Base-by-base conservation (phyloP, 1,140 invertebrate genomes). In the Dryas iulia region DNA sequence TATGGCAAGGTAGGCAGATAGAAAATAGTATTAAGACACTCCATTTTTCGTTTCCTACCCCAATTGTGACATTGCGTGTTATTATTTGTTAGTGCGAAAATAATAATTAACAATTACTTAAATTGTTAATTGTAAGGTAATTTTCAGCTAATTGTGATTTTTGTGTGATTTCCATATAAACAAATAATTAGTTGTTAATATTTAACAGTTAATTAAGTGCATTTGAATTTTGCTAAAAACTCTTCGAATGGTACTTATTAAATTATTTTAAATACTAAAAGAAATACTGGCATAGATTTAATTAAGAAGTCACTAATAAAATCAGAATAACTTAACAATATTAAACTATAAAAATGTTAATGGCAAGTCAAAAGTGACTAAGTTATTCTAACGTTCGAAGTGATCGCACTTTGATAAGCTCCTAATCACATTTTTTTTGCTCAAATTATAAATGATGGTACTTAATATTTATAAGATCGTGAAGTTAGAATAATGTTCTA, bases 401-500 rank as follows among this genome's bases (percentile, higher is more conserved):
- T n/a, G 39, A 47, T 47, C 8, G 14, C 39, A 47, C 18, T 47
- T 47, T 47, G 39, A 47, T 47, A 47, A 47, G 39, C 14, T 39
- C 2, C 1, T 47, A 47, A 47, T 47, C 5, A 21, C n/a, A 0
- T 10, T 47, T 56, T 47, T 56, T 26, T 1, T 56, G 12, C 23
- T 26, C 18, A 25, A 54, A 54, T 56, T 47, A 61, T 14, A 47
- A 31, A 62, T 53, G n/a, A 56, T 64, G 28, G 11, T 6, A 63
- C 26, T 63, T 39, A 7, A 30, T 52, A 26, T 54, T 53, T 52
- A 63, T 60, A 63, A 33, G 24, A 25, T 25, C 18, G 31, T 24
- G 21, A 57, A 53, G n/a, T n/a, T n/a, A n/a, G 3, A 35, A 39
- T 59, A 53, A 66, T 59, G 53, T 62, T 14, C 14, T 61, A 69